A percentile compares a stretch with the other conserved stretches of the same genome.
Evolutionary conservation across 2,888 invertebrate species (phyloP).

Genomic region (Epinotia ramella): DNA sequence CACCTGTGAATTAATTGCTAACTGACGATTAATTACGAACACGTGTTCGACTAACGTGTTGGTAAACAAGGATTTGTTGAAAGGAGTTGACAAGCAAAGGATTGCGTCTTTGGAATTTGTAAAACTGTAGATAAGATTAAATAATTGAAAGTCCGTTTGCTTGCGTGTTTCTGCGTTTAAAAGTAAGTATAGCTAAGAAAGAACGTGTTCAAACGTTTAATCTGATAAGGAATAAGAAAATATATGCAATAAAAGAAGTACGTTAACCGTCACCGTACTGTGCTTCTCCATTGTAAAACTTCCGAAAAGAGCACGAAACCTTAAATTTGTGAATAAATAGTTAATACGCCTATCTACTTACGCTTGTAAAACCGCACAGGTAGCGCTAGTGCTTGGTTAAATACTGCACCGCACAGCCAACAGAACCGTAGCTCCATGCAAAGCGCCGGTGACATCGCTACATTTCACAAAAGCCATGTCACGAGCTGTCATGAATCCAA

Average conservation of each 20-base stretch:
- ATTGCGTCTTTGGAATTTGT: constrained; percentile 1
- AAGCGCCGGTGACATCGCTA: not conserved
- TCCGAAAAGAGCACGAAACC: too few species aligned
- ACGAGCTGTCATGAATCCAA: not conserved
- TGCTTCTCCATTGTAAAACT: too few species aligned
- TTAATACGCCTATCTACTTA: not conserved
- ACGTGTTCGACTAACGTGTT: constrained; percentile 66
- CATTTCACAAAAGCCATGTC: not conserved
- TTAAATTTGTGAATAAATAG: too few species aligned
- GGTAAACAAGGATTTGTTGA: constrained; percentile 52
- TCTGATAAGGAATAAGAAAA: too few species aligned
- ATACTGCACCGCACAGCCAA: not conserved
- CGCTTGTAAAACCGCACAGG: not conserved
- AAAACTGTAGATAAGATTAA: not conserved
- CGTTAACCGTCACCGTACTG: too few species aligned
- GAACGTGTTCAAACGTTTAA: not conserved
- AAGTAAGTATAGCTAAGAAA: not conserved
- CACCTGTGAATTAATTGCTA: constrained; percentile 81
- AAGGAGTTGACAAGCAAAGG: constrained; percentile 7
- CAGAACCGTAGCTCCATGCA: not conserved
- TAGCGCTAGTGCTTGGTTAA: too few species aligned
- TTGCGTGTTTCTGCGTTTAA: not conserved
- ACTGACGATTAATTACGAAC: constrained; percentile 81
- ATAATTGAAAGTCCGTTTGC: not conserved
- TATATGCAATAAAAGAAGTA: too few species aligned